Evolutionary conservation across 2,113 vertebrate genomes (phyloP), one percentile per base, ranked within the genome.

Genomic region (Psilopsiagon aymara): DNA sequence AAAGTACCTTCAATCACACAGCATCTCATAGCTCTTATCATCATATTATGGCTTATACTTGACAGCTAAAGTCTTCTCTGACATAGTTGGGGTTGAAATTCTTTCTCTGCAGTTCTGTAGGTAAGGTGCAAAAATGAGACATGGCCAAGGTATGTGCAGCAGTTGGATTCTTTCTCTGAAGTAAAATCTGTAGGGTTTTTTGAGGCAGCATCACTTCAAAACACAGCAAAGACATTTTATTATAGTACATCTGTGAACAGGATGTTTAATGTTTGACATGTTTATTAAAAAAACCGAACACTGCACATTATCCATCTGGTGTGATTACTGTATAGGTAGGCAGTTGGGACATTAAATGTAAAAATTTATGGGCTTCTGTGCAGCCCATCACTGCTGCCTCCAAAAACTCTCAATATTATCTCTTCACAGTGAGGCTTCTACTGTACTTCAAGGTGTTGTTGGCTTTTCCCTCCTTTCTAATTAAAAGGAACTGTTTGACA

Each of bases 271-370:
- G 84, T 85, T 95, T 93, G 96, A 87, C 84, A 43, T 77, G 91
- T 95, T 97, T 95, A 96, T 96, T 95, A 95, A 95, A 95, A 95
- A 87, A 37, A 31, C 52, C 3, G 11, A 95, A 35, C 82, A 73
- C 5, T n/a, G 84, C 93, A 67, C 87, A 88, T 97, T 97, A 94
- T 90, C 94, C 92, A 94, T 95, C 95, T 97, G 95, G 94, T 95
- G 70, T 94, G 90, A 92, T 92, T 92, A 80, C 77, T 80, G 75
- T 66, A 52, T 94, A 94, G 91, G 94, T 95, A 95, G 84, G 89
- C 93, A 90, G 87, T 46, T 90, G 95, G 87, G 93, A 93, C 87
- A 93, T 69, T 3, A 67, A 67, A 80, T 67, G 46, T 49, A 49
- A 91, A 95, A 94, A 89, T 91, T 84, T 49, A 11, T 41, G 74